Conservation (phyloP, 2,113 vertebrate genomes). For the Pterophyllum scalare region DNA sequence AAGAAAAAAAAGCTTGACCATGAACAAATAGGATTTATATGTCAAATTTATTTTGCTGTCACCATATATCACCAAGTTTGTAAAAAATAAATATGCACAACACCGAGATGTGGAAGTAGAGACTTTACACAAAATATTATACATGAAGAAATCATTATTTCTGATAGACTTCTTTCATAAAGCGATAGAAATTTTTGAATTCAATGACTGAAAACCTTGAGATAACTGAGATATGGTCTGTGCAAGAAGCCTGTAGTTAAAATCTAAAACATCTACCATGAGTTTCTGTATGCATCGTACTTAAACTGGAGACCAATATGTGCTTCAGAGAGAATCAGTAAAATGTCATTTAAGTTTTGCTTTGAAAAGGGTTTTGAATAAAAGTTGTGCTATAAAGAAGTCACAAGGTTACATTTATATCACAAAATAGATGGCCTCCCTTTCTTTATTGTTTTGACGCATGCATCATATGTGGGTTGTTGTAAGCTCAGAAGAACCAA, state of each 20-base stretch:
- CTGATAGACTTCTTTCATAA: neutral
- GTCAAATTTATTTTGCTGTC: neutral
- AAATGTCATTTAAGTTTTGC: neutral
- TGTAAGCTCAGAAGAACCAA: neutral
- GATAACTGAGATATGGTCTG: neutral
- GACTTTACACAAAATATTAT: neutral
- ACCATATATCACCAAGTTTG: neutral
- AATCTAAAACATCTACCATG: neutral
- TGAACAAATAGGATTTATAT: neutral
- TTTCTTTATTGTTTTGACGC: neutral
- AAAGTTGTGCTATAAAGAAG: neutral
- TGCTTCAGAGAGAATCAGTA: neutral
- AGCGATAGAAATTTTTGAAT: neutral
- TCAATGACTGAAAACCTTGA: constrained; percentile 1
- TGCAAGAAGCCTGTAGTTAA: neutral
- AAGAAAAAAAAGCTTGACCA: neutral
- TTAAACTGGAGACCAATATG: neutral
- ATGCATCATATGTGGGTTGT: neutral
- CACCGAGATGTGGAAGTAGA: neutral
- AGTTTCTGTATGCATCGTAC: neutral
- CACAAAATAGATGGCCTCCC: neutral
- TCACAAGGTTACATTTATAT: constrained; percentile 10
- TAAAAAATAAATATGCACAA: neutral
- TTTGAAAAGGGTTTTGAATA: neutral
- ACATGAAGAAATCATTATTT: neutral